A percentile compares a stretch with the other conserved stretches of the same genome.
Conservation (phyloP, 2,797 vertebrate species). For the Gymnoscopelus microlampas region DNA sequence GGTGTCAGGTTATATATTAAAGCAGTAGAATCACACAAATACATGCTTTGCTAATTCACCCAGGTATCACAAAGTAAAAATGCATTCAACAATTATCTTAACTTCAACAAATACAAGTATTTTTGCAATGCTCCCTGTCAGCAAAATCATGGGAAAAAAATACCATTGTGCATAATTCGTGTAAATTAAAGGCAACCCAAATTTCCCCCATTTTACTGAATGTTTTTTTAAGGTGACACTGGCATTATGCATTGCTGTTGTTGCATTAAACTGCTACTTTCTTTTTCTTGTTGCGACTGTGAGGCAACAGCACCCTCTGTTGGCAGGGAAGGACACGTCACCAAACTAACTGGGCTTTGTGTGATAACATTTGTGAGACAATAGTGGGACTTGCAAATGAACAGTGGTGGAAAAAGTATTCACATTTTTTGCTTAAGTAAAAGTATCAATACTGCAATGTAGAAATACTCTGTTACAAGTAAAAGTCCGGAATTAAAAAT, state of each 20-base stretch:
- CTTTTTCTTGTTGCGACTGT: slow-evolving; percentile 53
- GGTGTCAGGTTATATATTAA: too few relatives aligned
- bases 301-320: slow-evolving; percentile 82
- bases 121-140: too few relatives aligned
- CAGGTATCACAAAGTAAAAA: too few relatives aligned
- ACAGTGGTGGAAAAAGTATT: too few relatives aligned
- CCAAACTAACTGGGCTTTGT: slow-evolving; percentile 20
- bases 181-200: slow-evolving; percentile 21
- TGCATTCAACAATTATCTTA: too few relatives aligned
- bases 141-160: not conserved
- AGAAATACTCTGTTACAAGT: too few relatives aligned
- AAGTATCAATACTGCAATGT: too few relatives aligned
- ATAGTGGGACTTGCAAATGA: not conserved
- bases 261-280: slow-evolving; percentile 31
- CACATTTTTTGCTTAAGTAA: too few relatives aligned
- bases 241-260: slow-evolving; percentile 59
- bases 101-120: too few relatives aligned
- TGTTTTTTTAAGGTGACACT: not conserved
- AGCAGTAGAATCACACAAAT: too few relatives aligned
- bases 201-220: slow-evolving; percentile 13
- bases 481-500: too few relatives aligned
- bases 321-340: slow-evolving; percentile 58
- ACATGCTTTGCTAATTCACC: too few relatives aligned
- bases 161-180: not conserved
- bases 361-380: slow-evolving; percentile 6